Conservation (phyloP, 2,113 vertebrate species). For the Platanista minor region DNA sequence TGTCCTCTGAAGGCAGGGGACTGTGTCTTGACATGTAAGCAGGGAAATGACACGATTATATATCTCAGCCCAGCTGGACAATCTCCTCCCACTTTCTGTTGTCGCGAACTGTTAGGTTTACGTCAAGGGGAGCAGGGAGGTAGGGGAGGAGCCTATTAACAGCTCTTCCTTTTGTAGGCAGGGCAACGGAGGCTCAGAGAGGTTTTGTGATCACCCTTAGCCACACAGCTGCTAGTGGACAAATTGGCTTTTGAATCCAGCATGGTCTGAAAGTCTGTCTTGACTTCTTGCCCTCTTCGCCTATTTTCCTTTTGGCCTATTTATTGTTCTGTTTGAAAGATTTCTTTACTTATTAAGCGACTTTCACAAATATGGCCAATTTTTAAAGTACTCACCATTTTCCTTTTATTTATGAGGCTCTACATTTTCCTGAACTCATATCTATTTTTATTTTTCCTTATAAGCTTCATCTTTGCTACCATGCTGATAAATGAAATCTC, state of each 20-base stretch:
- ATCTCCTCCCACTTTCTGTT: too few species aligned
- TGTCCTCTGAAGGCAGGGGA: background rate
- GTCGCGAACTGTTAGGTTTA: rapidly evolving
- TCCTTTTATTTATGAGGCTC: background rate
- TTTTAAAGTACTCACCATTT: background rate
- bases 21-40: rapidly evolving
- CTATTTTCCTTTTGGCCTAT: background rate
- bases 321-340: background rate
- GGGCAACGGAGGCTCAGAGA: background rate
- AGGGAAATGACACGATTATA: rapidly evolving
- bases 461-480: background rate
- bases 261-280: background rate
- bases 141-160: too few species aligned
- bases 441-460: background rate
- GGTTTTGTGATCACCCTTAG: rapidly evolving
- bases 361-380: background rate
- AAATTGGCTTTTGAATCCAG: background rate
- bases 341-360: background rate
- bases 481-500: background rate
- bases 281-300: background rate
- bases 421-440: background rate
- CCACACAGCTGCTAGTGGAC: background rate
- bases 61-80: background rate
- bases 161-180: background rate
- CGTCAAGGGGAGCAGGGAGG: background rate